Percentiles rank a stretch among this genome's conserved stretches.
phyloP scores from a whole-genome alignment of 2,113 vertebrate species.

The Oncorhynchus keta region DNA sequence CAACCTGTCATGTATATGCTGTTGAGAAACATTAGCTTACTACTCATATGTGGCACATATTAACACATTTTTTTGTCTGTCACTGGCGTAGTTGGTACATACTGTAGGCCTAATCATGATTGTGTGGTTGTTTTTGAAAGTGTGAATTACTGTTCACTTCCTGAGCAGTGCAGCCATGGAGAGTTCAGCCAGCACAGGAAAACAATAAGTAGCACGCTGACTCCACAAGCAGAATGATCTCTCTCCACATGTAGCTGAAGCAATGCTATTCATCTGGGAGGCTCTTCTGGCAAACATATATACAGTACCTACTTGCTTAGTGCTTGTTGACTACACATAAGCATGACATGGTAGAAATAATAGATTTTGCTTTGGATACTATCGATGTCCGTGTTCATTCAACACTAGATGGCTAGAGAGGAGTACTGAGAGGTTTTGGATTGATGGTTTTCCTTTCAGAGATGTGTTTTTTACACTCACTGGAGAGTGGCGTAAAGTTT shows the following conservation, averaged over 20 bases:
- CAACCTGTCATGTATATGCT: too few relatives aligned
- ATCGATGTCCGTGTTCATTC: background rate
- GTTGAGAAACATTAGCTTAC: too few relatives aligned
- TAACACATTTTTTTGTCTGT: too few relatives aligned
- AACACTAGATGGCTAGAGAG: background rate
- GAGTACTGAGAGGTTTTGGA: background rate
- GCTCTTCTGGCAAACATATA: too few relatives aligned
- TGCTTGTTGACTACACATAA: background rate
- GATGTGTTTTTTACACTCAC: background rate
- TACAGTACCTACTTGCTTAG: background rate
- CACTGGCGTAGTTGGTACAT: too few relatives aligned
- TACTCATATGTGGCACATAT: too few relatives aligned
- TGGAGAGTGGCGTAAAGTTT: background rate
- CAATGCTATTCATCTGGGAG: too few relatives aligned
- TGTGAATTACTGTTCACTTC: background rate
- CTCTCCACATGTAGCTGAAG: background rate
- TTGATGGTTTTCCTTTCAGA: background rate
- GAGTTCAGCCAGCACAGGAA: slow-evolving; percentile 5
- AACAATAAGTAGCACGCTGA: background rate
- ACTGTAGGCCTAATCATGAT: too few relatives aligned
- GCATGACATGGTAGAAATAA: background rate
- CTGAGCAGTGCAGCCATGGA: background rate
- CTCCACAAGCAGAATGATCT: background rate
- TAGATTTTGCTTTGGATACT: too few relatives aligned
- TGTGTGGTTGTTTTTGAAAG: slow-evolving; percentile 15